These are phyloP conservation scores for Rhegmatorhina hoffmannsi DNA, from an alignment of 2,113 vertebrate species.

Conservation along the genomic window DNA sequence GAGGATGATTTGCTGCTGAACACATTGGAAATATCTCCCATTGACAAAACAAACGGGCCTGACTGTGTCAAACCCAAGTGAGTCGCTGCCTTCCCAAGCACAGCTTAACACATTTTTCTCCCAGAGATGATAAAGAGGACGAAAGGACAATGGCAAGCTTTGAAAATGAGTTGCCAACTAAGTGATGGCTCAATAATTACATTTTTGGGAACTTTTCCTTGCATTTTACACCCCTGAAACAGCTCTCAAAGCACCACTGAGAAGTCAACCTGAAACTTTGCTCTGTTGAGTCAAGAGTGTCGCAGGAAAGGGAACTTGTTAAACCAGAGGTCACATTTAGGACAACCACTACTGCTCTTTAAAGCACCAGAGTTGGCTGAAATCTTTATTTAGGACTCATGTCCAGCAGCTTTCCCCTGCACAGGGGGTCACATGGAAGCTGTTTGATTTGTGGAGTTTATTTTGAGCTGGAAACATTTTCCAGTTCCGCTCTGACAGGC, in stretches of 20 bases:
- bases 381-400: conserved; percentile 33
- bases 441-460: conserved; percentile 40
- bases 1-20: not conserved
- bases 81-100: not conserved
- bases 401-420: conserved; percentile 7
- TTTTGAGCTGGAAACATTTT: conserved; percentile 58
- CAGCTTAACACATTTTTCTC: not conserved
- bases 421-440: conserved; percentile 27
- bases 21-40: not conserved
- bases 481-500: conserved; percentile 25
- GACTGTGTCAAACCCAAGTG: conserved; percentile 41
- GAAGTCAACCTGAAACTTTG: not conserved
- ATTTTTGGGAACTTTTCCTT: not conserved
- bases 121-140: not conserved
- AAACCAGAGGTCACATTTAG: not conserved
- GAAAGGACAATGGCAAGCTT: not conserved
- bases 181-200: not conserved
- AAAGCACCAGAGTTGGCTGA: not conserved
- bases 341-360: not conserved
- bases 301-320: not conserved
- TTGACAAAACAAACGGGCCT: conserved; percentile 19
- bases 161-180: not conserved
- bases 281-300: not conserved
- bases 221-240: not conserved
- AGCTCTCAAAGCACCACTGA: not conserved